Percentiles rank a stretch among this genome's conserved stretches.
Evolutionary conservation across 1,140 invertebrate species (phyloP).

Genomic region (Drosophila equinoxialis): DNA sequence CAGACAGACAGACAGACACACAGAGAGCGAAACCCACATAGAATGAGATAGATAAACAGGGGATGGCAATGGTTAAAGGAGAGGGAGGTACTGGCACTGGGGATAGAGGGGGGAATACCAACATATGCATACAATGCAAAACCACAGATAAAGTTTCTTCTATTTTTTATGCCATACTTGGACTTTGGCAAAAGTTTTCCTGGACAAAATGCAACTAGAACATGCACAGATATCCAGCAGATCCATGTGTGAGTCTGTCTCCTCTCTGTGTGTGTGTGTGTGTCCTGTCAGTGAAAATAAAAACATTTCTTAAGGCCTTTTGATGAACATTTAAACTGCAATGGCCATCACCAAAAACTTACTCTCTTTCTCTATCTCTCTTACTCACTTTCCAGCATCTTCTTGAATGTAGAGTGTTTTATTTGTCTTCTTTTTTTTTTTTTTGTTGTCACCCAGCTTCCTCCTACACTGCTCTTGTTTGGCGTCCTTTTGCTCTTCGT

Average conservation of each 20-base stretch:
- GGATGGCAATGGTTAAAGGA: not conserved
- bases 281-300: constrained; percentile 51
- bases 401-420: constrained; percentile 2
- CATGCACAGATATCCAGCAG: constrained; percentile 22
- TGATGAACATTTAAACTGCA: constrained; percentile 49
- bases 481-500: constrained; percentile 4
- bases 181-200: constrained; percentile 34
- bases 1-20: constrained; percentile 24
- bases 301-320: constrained; percentile 53
- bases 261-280: constrained; percentile 32
- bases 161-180: constrained; percentile 17
- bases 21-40: constrained; percentile 2
- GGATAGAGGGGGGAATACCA: constrained; percentile 20
- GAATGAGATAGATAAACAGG: not conserved
- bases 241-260: constrained; percentile 24
- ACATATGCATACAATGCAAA: constrained; percentile 66
- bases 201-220: constrained; percentile 51
- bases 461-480: not conserved
- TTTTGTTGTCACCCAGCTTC: not conserved
- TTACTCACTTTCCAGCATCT: not conserved
- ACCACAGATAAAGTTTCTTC: constrained; percentile 62
- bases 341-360: constrained; percentile 13
- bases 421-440: not conserved
- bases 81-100: not conserved
- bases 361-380: not conserved